Evolutionary conservation across 2,797 vertebrate genomes (phyloP).

Genomic region (Lacerta viridis): DNA sequence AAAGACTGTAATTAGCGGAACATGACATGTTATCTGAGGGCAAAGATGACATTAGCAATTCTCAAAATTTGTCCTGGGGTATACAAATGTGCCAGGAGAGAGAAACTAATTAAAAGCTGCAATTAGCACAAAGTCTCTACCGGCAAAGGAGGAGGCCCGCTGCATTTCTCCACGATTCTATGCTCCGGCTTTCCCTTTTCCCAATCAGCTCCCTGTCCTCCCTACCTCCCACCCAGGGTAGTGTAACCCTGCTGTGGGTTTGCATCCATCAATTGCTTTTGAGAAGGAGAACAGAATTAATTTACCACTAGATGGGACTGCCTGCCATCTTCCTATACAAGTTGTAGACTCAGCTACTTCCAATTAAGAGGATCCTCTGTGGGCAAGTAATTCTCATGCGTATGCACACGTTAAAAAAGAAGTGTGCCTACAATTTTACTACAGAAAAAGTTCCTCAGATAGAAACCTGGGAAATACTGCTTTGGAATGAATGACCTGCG

Average conservation of each 20-base stretch:
- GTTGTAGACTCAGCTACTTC: background rate
- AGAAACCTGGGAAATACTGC: background rate
- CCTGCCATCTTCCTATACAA: background rate
- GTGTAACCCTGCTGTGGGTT: background rate
- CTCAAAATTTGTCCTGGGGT: background rate
- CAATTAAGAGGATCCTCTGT: background rate
- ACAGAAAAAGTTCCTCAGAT: background rate
- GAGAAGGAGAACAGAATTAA: background rate
- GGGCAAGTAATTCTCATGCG: background rate
- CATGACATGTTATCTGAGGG: background rate
- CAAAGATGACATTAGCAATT: background rate
- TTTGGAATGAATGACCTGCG: background rate
- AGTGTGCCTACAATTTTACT: background rate
- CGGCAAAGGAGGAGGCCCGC: background rate
- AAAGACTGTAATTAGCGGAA: background rate
- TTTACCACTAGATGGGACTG: background rate
- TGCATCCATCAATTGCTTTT: background rate
- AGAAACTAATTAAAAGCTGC: background rate
- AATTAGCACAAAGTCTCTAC: background rate
- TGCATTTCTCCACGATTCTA: background rate
- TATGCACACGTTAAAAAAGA: background rate
- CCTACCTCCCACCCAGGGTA: too few species aligned
- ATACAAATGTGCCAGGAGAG: background rate
- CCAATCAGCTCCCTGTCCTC: background rate
- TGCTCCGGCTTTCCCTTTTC: background rate